Base-by-base conservation (phyloP, 2,888 invertebrate species). In the Halocaridina rubra region DNA sequence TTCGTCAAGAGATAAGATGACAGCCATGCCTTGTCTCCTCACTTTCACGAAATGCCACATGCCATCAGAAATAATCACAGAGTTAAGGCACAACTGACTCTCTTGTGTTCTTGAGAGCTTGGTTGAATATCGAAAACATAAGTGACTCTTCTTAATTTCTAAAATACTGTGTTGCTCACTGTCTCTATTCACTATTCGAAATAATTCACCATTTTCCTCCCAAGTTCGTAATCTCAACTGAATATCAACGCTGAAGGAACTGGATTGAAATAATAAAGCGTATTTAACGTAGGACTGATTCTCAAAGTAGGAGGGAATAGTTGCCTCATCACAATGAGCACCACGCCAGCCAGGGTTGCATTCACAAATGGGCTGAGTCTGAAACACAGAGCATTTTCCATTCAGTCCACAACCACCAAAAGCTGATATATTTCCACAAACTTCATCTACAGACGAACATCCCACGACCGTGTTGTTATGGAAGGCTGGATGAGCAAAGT, bases 11-110 rank as follows among this genome's bases (percentile, higher is more conserved):
- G 96, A 96, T 86, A 98, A 92, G 76, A 96, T 96, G 13, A 98
- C 97, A 8, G 97, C 96, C 74, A 96, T 96, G 61, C 98, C 98
- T 89, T 96, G 96, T 81, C 98, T 94, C 89, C 95, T 95, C 0
- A 98, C 96, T 89, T 95, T 94, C 7, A 97, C 97, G 79, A 96
- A 96, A 90, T 98, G 98, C 98, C 98, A 98, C 90, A 97, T 97
- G 0, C 98, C 98, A 90, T 98, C 96, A 90, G 97, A 96, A 1
- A 98, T 97, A 0, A 95, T 94, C 30, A 98, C 95, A 4, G 96
- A 95, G 89, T 95, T 95, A 74, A 98, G 92, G 96, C 96, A 96
- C 89, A 98, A 94, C 90, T 96, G 96, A 87, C 94, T 94, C 90
- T 97, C 97, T 53, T 53, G n/a, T 53, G 19, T 16, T 53, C 19